Evolutionary conservation across 2,797 vertebrate genomes (phyloP), one percentile per base, ranked within the genome.

Genomic region (Acipenser transmontanus): DNA sequence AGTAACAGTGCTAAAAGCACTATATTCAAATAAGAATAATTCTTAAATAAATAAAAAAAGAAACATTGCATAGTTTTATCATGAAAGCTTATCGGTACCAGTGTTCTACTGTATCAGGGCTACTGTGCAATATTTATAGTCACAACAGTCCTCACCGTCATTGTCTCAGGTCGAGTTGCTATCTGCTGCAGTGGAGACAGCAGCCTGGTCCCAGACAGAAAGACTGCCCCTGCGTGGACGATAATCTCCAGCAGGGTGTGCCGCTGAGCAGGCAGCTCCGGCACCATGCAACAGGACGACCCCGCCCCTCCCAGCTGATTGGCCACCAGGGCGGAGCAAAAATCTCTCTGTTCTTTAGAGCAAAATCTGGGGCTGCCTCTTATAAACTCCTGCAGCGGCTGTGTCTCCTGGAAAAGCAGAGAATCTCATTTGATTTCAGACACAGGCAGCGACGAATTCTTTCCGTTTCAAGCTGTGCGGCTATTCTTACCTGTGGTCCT

Each of bases 221-320:
- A 76, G 66, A 88, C 81, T 3, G 82, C 76, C 60, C 69, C 72
- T 61, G 83, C 76, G 34, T 91, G 88, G 52, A 90, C 81, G 73
- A 91, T 73, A 62, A 89, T 79, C 77, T 89, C 87, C 78, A 87
- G 57, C 12, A 89, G 49, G 17, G 65, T 72, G 57, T 73, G 82
- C 34, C 70, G 82, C 70, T 62, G 74, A 70, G 72, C 6, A 1
- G 70, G 11, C 20, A 79, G 59, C 6, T 0, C 1, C 1, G 11
- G 1, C 50, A 0, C 6, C 49, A 82, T 1, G 1, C 1, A 5
- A 1, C 87, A 74, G 47, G 13, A 0, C 7, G 79, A 82, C 6
- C 57, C 61, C 4, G 7, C 56, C 8, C 76, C 75, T 1, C 80
- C 82, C 0, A 77, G 69, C 3, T 59, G 34, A 70, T 84, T 86